Conservation (phyloP, 2,888 invertebrate genomes). For the Drosophila kambysellisi region DNA sequence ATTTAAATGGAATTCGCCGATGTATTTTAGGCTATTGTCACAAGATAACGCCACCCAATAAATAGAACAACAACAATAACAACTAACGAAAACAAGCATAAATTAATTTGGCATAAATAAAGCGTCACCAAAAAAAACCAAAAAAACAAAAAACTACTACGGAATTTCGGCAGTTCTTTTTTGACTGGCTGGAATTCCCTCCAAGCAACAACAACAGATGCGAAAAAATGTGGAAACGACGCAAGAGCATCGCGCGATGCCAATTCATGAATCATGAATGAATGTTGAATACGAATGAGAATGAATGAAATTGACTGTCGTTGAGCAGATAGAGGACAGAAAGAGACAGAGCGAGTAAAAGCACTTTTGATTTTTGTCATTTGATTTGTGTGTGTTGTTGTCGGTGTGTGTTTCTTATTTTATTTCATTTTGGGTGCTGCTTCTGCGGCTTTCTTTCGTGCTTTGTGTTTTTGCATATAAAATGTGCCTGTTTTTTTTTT, state of each 20-base stretch:
- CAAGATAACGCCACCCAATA: constrained; percentile 21
- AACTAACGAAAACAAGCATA: constrained; percentile 22
- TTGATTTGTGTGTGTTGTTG: constrained; percentile 41
- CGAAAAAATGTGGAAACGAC: constrained; percentile 58
- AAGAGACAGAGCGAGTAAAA: constrained; percentile 37
- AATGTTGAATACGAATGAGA: constrained; percentile 21
- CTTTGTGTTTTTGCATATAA: constrained; percentile 43
- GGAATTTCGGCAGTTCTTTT: constrained; percentile 47
- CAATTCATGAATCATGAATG: constrained; percentile 63
- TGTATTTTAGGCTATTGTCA: constrained; percentile 21
- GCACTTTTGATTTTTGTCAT: constrained; percentile 66
- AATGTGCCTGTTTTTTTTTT: constrained; percentile 40
- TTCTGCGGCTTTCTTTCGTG: constrained; percentile 39
- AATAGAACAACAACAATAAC: constrained; percentile 11
- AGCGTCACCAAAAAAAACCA: constrained; percentile 36
- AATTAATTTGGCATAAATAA: constrained; percentile 53
- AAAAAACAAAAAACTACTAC: neutral
- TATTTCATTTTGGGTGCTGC: constrained; percentile 29
- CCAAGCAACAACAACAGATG: constrained; percentile 23
- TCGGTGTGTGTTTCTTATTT: constrained; percentile 11
- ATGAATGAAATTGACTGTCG: constrained; percentile 76
- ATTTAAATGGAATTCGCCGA: constrained; percentile 47
- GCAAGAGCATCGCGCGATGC: constrained; percentile 28
- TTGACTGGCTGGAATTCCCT: constrained; percentile 54
- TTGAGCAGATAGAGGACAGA: constrained; percentile 18